A percentile compares a stretch with the other conserved stretches of the same genome.
Conservation (phyloP, 1,140 invertebrate species). For the Caenorhabditis remanei region DNA sequence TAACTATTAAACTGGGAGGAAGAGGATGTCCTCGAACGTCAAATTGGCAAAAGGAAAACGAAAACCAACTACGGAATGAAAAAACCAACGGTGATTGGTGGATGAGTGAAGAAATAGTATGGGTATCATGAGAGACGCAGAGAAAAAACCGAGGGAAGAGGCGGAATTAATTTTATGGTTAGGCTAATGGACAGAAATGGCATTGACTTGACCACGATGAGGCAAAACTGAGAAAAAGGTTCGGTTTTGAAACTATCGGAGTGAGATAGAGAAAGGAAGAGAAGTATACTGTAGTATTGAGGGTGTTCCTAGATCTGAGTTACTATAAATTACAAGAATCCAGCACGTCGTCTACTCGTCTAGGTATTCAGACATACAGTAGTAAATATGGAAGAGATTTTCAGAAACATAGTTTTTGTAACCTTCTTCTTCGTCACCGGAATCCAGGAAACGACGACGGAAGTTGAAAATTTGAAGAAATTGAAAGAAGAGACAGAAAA, state of each 20-base stretch:
- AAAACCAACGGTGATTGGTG: constrained; percentile 21
- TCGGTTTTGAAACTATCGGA: not conserved
- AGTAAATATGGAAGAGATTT: too few relatives aligned
- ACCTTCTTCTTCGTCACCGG: too few relatives aligned
- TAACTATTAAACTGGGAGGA: not conserved
- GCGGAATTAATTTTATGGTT: constrained; percentile 51
- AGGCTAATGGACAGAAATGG: constrained; percentile 47
- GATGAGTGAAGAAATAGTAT: not conserved
- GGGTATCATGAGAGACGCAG: not conserved
- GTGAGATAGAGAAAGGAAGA: not conserved
- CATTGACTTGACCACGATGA: not conserved
- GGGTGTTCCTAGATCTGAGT: too few relatives aligned
- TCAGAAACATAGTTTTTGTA: too few relatives aligned
- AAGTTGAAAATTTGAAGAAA: too few relatives aligned
- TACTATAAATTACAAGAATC: too few relatives aligned
- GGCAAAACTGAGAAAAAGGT: not conserved
- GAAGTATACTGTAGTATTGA: not conserved
- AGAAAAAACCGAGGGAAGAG: constrained; percentile 2
- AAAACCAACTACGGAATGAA: not conserved
- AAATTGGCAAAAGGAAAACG: not conserved
- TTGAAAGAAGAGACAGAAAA: too few relatives aligned
- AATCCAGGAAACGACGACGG: too few relatives aligned
- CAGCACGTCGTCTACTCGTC: too few relatives aligned
- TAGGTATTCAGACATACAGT: too few relatives aligned
- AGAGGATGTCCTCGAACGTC: constrained; percentile 14